Conservation (phyloP, 2,797 vertebrate species). For the Sarcoramphus papa region DNA sequence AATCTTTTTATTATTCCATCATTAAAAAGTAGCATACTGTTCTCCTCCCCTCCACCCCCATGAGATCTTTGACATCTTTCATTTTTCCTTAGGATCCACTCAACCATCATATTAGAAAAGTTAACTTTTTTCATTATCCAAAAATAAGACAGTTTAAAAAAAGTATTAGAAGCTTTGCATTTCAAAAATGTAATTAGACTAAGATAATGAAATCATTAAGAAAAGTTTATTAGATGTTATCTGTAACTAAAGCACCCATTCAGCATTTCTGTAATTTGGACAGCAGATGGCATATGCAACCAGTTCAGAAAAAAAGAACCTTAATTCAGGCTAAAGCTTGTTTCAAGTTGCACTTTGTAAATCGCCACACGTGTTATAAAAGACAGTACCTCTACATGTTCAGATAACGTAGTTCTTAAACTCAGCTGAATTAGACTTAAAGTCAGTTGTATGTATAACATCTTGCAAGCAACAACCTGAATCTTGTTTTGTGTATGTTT, state of each 20-base stretch:
- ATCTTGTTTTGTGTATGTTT: rapidly evolving
- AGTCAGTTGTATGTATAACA: background rate
- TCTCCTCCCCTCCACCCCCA: background rate
- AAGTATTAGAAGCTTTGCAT: background rate
- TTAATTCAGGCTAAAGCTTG: background rate
- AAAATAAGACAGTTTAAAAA: background rate
- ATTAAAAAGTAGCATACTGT: background rate
- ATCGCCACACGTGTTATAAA: background rate
- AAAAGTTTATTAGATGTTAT: background rate
- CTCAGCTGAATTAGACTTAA: background rate
- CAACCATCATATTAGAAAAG: background rate
- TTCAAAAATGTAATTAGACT: constrained; percentile 10
- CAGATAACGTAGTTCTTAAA: background rate
- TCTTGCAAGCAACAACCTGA: background rate
- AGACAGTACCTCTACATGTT: background rate
- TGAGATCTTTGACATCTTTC: background rate
- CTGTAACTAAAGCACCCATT: background rate
- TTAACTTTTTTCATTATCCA: background rate
- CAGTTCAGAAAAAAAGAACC: constrained; percentile 37
- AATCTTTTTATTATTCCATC: background rate
- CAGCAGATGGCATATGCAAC: constrained; percentile 74
- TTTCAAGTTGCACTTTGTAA: background rate
- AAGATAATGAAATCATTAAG: constrained; percentile 4
- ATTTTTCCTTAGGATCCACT: background rate
- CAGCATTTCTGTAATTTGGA: constrained; percentile 61